Conservation (phyloP, 2,113 vertebrate genomes). For the Hymenochirus boettgeri region DNA sequence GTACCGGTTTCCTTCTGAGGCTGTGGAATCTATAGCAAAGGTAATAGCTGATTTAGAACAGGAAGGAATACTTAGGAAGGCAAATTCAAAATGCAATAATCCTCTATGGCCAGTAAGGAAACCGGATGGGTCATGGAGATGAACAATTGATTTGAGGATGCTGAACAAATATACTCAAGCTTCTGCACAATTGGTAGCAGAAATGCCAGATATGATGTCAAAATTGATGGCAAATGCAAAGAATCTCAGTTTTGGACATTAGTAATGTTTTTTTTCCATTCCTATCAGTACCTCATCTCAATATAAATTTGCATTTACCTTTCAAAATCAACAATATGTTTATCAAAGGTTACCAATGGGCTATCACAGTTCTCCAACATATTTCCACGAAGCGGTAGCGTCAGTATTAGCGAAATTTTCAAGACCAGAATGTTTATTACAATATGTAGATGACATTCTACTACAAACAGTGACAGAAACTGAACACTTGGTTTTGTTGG, state of each 20-base stretch:
- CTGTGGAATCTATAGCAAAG: not conserved
- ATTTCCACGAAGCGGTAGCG: not conserved
- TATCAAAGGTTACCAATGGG: not conserved
- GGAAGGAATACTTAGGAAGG: not conserved
- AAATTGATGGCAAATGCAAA: not conserved
- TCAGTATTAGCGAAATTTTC: not conserved
- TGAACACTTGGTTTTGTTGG: not conserved
- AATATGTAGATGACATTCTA: conserved; percentile 5
- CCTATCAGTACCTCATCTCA: not conserved
- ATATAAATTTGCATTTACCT: conserved; percentile 9
- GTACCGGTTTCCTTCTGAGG: not conserved
- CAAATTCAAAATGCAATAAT: not conserved
- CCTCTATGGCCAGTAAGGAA: not conserved
- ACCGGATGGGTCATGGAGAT: not conserved
- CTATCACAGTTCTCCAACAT: not conserved
- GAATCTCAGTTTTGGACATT: not conserved
- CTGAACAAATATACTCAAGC: conserved; percentile 3
- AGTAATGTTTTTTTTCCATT: not conserved
- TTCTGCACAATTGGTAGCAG: not conserved
- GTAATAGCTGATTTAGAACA: not conserved
- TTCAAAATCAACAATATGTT: conserved; percentile 1
- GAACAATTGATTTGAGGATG: not conserved
- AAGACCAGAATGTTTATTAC: not conserved
- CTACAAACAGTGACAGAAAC: not conserved
- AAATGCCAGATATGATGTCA: not conserved